Conservation (phyloP, 2,888 invertebrate species). For the Trichopria drosophilae region DNA sequence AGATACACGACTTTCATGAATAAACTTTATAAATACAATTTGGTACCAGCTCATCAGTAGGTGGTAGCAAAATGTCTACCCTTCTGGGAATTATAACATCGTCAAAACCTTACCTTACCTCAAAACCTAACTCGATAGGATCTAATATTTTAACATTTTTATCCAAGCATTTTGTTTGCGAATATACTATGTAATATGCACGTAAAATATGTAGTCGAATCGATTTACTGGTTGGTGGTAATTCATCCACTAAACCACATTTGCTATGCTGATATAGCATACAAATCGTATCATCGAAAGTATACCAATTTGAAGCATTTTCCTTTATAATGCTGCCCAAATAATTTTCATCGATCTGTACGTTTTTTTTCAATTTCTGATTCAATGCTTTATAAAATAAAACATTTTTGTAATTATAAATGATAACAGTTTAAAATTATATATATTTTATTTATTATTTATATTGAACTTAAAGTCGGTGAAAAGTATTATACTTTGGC, state of each 20-base stretch:
- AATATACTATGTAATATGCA: conserved; percentile 2
- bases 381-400: no score
- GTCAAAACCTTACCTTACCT: neutral
- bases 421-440: no score
- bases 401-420: no score
- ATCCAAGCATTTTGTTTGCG: neutral
- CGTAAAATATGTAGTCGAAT: conserved; percentile 1
- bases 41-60: conserved; percentile 6
- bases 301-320: no score
- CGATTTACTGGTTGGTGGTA: neutral
- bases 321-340: no score
- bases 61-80: neutral
- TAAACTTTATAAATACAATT: neutral
- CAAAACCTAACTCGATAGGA: neutral
- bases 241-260: neutral
- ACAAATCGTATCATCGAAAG: no score
- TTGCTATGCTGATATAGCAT: neutral
- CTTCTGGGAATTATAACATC: neutral
- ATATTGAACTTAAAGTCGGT: no score
- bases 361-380: no score
- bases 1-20: no score
- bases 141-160: neutral
- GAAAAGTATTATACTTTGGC: no score
- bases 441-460: no score
- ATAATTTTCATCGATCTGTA: no score